Percentiles rank a stretch among this genome's conserved stretches.
Evolutionary conservation across 1,140 invertebrate species (phyloP).

Genomic region (Ips typographus): DNA sequence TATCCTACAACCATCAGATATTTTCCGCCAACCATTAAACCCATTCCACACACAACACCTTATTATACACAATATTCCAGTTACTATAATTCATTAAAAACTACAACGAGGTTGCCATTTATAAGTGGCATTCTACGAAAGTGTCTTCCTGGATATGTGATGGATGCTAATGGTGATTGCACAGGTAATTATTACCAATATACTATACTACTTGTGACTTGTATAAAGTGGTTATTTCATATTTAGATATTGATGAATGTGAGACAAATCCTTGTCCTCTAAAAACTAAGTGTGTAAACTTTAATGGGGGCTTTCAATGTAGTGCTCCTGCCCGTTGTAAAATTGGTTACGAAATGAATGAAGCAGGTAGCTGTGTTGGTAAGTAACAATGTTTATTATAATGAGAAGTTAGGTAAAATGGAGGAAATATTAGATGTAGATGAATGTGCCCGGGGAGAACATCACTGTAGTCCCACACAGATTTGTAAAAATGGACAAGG

Average conservation of each 20-base stretch:
- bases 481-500: conserved; percentile 73
- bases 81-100: background rate
- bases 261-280: conserved; percentile 50
- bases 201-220: background rate
- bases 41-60: too few species aligned
- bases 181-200: conserved; percentile 50
- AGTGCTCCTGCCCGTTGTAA: conserved; percentile 54
- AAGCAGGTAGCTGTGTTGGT: conserved; percentile 55
- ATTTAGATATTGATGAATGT: conserved; percentile 56
- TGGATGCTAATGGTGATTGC: conserved; percentile 53
- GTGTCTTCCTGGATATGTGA: conserved; percentile 59
- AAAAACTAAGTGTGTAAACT: conserved; percentile 58
- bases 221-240: background rate
- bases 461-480: conserved; percentile 69
- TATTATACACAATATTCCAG: too few species aligned
- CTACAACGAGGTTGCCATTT: conserved; percentile 28
- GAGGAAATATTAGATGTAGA: conserved; percentile 60
- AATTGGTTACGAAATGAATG: conserved; percentile 53
- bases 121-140: conserved; percentile 45
- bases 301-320: conserved; percentile 61
- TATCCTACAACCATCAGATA: too few species aligned
- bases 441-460: conserved; percentile 66
- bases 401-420: background rate
- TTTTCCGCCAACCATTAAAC: too few species aligned
- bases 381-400: conserved; percentile 12